These are phyloP conservation scores for Neoaliturus tenellus DNA, from an alignment of 2,888 invertebrate genomes.

Conservation along the genomic window DNA sequence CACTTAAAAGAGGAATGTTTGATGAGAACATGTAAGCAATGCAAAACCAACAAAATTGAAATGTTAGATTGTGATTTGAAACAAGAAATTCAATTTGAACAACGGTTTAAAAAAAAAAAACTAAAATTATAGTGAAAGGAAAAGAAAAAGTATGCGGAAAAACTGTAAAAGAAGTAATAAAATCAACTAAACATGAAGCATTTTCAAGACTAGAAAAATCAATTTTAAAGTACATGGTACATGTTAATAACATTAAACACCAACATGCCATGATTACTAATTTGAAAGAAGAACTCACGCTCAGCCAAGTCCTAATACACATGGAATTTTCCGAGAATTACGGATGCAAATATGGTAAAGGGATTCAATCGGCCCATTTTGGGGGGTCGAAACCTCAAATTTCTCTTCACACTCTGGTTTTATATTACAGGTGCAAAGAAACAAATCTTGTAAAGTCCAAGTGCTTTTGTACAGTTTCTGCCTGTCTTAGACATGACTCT, in stretches of 20 bases:
- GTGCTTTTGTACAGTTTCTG: slow-evolving; percentile 68
- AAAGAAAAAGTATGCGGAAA: slow-evolving; percentile 37
- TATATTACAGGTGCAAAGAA: slow-evolving; percentile 30
- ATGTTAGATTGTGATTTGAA: too few relatives aligned
- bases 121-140: slow-evolving; percentile 28
- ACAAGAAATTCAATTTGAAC: slow-evolving; percentile 19
- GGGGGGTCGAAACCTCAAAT: slow-evolving; percentile 51
- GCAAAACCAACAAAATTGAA: slow-evolving; percentile 43
- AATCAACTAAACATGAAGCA: slow-evolving; percentile 1
- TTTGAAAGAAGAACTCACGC: slow-evolving; percentile 23
- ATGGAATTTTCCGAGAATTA: slow-evolving; percentile 31
- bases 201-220: slow-evolving; percentile 36
- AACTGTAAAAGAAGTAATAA: slow-evolving; percentile 34
- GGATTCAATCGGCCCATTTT: slow-evolving; percentile 33
- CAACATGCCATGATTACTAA: too few relatives aligned
- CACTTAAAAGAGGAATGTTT: slow-evolving; percentile 49
- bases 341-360: slow-evolving; percentile 33
- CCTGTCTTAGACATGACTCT: slow-evolving; percentile 69
- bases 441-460: slow-evolving; percentile 1
- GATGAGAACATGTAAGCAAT: slow-evolving; percentile 29
- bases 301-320: slow-evolving; percentile 19
- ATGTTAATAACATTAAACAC: slow-evolving; percentile 42
- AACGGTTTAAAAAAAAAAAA: slow-evolving; percentile 16
- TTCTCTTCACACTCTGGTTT: slow-evolving; percentile 55
- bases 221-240: slow-evolving; percentile 43